A percentile compares a stretch with the other conserved stretches of the same genome.
Conservation (phyloP, 1,140 invertebrate species). For the Drosophila virilis region DNA sequence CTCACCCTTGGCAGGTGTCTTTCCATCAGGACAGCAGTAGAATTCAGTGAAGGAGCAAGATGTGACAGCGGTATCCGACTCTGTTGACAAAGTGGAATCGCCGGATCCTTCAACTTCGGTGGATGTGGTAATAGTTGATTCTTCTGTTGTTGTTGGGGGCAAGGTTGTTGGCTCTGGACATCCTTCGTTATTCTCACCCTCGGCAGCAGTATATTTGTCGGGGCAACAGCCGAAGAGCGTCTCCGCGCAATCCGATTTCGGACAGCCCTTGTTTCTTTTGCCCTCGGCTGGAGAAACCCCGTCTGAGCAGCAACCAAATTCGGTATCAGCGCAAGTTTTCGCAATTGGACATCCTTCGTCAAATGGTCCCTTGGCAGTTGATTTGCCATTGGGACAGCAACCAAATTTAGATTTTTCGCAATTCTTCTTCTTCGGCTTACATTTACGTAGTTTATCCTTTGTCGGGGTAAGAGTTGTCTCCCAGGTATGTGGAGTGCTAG, state of each 20-base stretch:
- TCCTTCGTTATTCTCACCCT: constrained; percentile 93
- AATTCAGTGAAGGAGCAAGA: constrained; percentile 90
- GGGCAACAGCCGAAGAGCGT: constrained; percentile 94
- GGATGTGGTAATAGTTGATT: constrained; percentile 62
- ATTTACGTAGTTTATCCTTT: constrained; percentile 86
- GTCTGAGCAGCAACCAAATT: constrained; percentile 95
- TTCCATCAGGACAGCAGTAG: constrained; percentile 94
- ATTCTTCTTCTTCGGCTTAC: constrained; percentile 86
- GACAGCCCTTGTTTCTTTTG: constrained; percentile 90
- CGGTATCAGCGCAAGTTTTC: constrained; percentile 91
- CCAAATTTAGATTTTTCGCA: constrained; percentile 92
- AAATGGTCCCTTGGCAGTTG: constrained; percentile 93
- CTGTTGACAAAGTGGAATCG: constrained; percentile 80
- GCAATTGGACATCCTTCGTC: constrained; percentile 90
- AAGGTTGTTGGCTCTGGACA: constrained; percentile 89
- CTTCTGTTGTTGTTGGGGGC: constrained; percentile 72
- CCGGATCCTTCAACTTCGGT: constrained; percentile 74
- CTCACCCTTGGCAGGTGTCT: constrained; percentile 90
- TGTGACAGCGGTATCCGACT: constrained; percentile 35
- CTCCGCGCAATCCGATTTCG: constrained; percentile 89
- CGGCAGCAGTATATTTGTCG: constrained; percentile 91
- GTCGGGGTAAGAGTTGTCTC: constrained; percentile 84
- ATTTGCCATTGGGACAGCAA: constrained; percentile 95
- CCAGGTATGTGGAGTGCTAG: constrained; percentile 84
- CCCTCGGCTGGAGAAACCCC: constrained; percentile 93